Evolutionary conservation across 2,888 invertebrate species (phyloP).

Genomic region (Caradrina clavipalpis): DNA sequence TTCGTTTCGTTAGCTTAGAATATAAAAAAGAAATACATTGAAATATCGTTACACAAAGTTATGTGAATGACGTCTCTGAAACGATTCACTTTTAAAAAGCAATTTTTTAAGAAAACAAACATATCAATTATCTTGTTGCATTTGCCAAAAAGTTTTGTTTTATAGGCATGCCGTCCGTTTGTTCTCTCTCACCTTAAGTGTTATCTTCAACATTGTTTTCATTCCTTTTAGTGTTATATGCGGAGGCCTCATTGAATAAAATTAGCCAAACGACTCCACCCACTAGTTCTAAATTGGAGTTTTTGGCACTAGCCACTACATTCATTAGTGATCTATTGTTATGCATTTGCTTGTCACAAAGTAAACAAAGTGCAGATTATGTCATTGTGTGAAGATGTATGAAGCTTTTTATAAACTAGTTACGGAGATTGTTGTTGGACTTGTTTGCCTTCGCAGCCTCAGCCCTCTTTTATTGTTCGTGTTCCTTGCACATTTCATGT

Average conservation of each 20-base stretch:
- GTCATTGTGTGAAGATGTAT: conserved; percentile 39
- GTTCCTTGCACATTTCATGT: conserved; percentile 43
- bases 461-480: conserved; percentile 33
- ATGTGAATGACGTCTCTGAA: conserved; percentile 26
- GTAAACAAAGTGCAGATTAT: conserved; percentile 55
- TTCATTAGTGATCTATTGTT: conserved; percentile 67
- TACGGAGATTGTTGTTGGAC: conserved; percentile 29
- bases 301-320: conserved; percentile 70
- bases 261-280: conserved; percentile 61
- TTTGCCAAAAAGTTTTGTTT: conserved; percentile 34
- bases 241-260: conserved; percentile 53
- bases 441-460: conserved; percentile 40
- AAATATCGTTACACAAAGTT: background rate
- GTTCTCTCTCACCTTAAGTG: conserved; percentile 42
- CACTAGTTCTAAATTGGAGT: conserved; percentile 65
- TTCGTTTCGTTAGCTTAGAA: conserved; percentile 11
- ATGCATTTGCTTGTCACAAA: conserved; percentile 53
- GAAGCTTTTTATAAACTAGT: conserved; percentile 45
- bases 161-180: conserved; percentile 32
- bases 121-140: conserved; percentile 12
- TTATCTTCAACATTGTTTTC: conserved; percentile 50
- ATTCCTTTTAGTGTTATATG: conserved; percentile 40
- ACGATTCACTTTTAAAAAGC: background rate
- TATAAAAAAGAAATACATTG: background rate
- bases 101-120: conserved; percentile 4